Evolutionary conservation across 2,113 vertebrate genomes (phyloP).

Genomic region (Cercocebus atys): DNA sequence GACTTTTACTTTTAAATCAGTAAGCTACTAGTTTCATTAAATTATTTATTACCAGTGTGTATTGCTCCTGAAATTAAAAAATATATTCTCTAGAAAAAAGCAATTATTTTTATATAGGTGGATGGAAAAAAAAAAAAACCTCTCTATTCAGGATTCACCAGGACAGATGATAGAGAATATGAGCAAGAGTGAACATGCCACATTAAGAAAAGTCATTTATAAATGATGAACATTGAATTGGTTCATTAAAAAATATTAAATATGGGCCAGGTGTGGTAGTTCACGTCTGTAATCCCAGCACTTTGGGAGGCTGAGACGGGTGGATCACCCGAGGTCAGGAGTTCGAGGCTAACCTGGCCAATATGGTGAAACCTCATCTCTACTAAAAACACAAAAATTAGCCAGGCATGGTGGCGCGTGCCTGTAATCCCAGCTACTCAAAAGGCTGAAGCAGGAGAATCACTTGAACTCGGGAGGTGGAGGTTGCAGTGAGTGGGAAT

Average conservation of each 20-base stretch:
- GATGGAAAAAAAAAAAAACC: neutral
- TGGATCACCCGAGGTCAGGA: too few species aligned
- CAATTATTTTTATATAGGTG: neutral
- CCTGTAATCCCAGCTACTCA: too few species aligned
- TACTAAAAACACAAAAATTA: too few species aligned
- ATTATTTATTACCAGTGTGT: neutral
- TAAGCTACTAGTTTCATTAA: neutral
- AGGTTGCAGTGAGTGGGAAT: too few species aligned
- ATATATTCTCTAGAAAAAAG: neutral
- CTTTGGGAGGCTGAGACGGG: too few species aligned
- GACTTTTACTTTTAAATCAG: neutral
- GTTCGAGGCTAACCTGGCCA: too few species aligned
- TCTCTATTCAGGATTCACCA: neutral
- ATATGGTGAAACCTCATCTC: too few species aligned
- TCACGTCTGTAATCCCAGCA: too few species aligned
- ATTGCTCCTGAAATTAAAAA: neutral
- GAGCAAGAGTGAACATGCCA: neutral
- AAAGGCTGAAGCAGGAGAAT: too few species aligned
- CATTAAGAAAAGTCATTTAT: neutral
- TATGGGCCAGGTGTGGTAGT: neutral
- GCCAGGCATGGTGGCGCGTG: accelerated
- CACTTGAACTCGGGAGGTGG: too few species aligned
- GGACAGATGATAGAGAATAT: neutral
- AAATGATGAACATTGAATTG: neutral
- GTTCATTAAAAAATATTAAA: neutral